Evolutionary conservation across 1,140 invertebrate species (phyloP), one percentile per base, ranked within the genome.

Genomic region (Bicyclus anynana): DNA sequence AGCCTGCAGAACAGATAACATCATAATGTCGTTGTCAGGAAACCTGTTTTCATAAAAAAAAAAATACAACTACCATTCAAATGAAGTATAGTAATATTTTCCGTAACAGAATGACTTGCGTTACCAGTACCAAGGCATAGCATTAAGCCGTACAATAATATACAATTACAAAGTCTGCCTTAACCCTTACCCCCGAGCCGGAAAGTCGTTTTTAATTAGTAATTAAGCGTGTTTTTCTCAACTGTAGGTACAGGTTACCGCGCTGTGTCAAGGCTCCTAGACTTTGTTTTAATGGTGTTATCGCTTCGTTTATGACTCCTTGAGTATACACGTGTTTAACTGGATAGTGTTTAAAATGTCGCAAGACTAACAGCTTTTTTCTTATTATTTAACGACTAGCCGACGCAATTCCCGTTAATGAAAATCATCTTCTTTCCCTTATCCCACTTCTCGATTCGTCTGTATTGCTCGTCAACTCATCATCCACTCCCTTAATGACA

Each of bases 221-320:
- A 61, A 61, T 61, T 61, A 55, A 49, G 35, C 37, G 13, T 58
- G 55, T 61, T 61, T 60, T 60, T 61, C 52, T 61, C 47, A 55
- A 47, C 26, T 44, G 44, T 44, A 20, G 29, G 7, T 33, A 33
- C 10, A 33, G 29, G 29, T 12, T 33, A 2, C 12, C 3, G 23
- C 2, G 23, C 37, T 37, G 14, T 55, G 59, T 61, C 59, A 61
- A 61, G 59, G 52, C 40, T 49, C 16, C 20, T 29, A 44, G 55
- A 37, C 55, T 33, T 46, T 50, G 26, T 2, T 35, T 51, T 58
- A 51, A 51, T 44, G 37, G 46, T 26, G 37, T 35, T 29, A 16
- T 29, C 18, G 5, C 40, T 44, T 12, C 4, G 1, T 44, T 44
- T 44, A 44, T 44, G 9, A 18, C 6, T 44, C 18, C 17, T 44